These are phyloP conservation scores for Carcinoscorpius rotundicauda DNA, from an alignment of 1,140 invertebrate genomes.

Conservation along the genomic window DNA sequence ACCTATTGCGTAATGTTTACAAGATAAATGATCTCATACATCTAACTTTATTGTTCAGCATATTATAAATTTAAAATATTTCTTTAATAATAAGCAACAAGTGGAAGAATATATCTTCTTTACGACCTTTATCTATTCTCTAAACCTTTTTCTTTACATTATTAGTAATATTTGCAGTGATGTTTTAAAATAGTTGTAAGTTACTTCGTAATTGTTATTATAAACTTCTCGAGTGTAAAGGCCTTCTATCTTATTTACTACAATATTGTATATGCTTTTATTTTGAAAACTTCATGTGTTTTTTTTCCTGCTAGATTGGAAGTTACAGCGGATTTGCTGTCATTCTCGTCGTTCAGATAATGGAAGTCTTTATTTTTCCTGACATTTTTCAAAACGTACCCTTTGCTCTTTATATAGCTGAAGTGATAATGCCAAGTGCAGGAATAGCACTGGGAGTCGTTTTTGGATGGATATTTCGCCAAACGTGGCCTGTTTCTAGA, in stretches of 20 bases:
- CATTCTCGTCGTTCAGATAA: conserved; percentile 26
- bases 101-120: no score
- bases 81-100: no score
- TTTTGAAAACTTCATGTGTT: background rate
- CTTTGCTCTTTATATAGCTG: conserved; percentile 29
- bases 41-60: no score
- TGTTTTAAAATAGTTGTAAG: no score
- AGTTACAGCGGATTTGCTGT: conserved; percentile 26
- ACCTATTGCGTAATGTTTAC: no score
- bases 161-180: no score
- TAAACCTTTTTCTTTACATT: no score
- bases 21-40: no score
- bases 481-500: conserved; percentile 24
- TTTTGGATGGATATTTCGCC: conserved; percentile 28
- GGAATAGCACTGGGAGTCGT: conserved; percentile 34
- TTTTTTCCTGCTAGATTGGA: conserved; percentile 19
- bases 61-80: no score
- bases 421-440: conserved; percentile 29
- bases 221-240: no score
- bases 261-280: background rate
- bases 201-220: no score
- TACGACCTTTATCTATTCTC: no score
- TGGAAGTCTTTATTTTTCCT: conserved; percentile 27
- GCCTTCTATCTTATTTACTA: background rate
- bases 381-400: conserved; percentile 31